These are phyloP conservation scores for Condylura cristata DNA, from an alignment of 2,113 vertebrate genomes.

Conservation along the genomic window DNA sequence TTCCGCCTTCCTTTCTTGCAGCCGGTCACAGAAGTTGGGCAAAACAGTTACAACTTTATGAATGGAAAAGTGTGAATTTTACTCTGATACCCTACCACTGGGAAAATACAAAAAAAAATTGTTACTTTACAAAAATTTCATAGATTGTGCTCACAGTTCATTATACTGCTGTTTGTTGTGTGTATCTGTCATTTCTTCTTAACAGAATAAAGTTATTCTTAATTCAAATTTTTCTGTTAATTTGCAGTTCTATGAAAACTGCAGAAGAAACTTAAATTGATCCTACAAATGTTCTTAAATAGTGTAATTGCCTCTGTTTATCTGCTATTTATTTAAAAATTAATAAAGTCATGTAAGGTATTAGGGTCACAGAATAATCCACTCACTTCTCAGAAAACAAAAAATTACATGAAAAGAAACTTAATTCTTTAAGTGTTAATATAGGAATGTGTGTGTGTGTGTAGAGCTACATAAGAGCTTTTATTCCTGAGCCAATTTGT, in stretches of 20 bases:
- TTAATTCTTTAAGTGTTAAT: not conserved
- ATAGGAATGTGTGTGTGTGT: not conserved
- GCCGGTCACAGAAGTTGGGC: no score
- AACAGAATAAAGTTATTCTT: not conserved
- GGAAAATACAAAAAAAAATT: not conserved
- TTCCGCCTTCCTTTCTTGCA: no score
- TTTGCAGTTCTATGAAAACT: not conserved
- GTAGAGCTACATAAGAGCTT: not conserved
- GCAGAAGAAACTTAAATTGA: not conserved
- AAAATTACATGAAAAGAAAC: not conserved
- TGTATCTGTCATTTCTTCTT: not conserved
- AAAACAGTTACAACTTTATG: not conserved
- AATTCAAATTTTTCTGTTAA: not conserved
- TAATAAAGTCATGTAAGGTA: not conserved
- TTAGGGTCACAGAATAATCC: not conserved
- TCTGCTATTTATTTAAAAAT: not conserved
- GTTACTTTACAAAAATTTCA: not conserved
- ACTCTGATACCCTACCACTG: not conserved
- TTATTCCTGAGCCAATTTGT: not conserved
- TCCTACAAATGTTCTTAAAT: not conserved
- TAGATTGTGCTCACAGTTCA: not conserved
- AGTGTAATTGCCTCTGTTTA: not conserved
- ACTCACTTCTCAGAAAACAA: not conserved
- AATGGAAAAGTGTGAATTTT: not conserved
- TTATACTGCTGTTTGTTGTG: not conserved